Conservation (phyloP, 2,113 vertebrate genomes). For the Trichechus manatus region DNA sequence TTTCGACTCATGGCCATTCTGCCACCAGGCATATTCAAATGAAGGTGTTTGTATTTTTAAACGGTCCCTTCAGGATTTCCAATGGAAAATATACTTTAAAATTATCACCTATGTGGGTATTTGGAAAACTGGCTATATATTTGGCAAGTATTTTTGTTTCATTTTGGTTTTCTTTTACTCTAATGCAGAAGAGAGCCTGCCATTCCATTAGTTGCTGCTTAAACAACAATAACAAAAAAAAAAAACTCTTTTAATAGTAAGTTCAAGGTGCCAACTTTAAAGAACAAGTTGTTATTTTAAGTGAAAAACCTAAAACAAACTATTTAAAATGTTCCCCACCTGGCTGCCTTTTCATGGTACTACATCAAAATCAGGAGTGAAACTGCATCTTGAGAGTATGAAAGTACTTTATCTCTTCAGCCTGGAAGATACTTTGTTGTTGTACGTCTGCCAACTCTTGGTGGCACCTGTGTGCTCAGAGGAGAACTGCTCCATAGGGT, state of each 20-base stretch:
- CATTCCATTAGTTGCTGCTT: not conserved
- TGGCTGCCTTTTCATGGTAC: not conserved
- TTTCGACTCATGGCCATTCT: not conserved
- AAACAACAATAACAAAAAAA: not conserved
- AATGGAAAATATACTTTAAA: not conserved
- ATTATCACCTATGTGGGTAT: not conserved
- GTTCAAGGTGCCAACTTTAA: not conserved
- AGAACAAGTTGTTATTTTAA: conserved; percentile 42
- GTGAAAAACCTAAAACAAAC: conserved; percentile 32
- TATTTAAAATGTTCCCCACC: conserved; percentile 28
- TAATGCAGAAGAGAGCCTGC: not conserved
- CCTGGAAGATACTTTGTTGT: conserved; percentile 3
- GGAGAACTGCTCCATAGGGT: not conserved
- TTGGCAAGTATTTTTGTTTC: not conserved
- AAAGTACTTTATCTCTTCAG: not conserved
- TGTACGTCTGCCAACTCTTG: not conserved
- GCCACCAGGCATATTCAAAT: not conserved
- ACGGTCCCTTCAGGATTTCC: not conserved
- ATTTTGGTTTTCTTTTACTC: not conserved
- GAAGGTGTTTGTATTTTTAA: not conserved
- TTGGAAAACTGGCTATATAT: not conserved
- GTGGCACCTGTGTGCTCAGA: not conserved
- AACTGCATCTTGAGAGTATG: not conserved
- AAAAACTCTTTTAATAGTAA: conserved; percentile 34
- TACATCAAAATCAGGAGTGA: conserved; percentile 11